A percentile compares a stretch with the other conserved stretches of the same genome.
Conservation (phyloP, 2,888 invertebrate species). For the Platynereis dumerilii region DNA sequence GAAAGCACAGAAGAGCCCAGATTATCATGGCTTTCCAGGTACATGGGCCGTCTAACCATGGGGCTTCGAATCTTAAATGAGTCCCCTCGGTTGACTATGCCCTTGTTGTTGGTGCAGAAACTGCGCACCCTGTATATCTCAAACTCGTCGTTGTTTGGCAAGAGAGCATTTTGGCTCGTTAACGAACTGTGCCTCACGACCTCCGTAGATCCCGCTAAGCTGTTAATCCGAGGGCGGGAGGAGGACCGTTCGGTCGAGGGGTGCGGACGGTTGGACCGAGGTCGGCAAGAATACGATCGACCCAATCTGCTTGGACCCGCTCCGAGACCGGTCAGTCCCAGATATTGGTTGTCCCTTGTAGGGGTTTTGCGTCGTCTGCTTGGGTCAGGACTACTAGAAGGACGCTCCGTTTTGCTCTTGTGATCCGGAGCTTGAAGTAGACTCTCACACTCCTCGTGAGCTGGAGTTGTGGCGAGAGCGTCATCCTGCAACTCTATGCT, state of each 20-base stretch:
- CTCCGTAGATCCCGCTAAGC: conserved; percentile 12
- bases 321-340: conserved; percentile 2
- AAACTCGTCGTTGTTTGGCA: conserved; percentile 28
- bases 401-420: not conserved
- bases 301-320: conserved; percentile 10
- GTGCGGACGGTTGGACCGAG: conserved; percentile 7
- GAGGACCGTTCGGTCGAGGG: conserved; percentile 3
- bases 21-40: not conserved
- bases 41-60: conserved; percentile 1
- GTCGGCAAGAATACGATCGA: conserved; percentile 18
- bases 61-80: conserved; percentile 73
- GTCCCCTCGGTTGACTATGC: conserved; percentile 91
- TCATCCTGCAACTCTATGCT: not conserved
- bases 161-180: conserved; percentile 8
- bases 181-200: conserved; percentile 18
- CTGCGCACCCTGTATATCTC: conserved; percentile 72
- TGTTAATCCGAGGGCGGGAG: conserved; percentile 11
- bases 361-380: not conserved
- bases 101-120: conserved; percentile 91
- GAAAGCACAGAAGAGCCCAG: not conserved
- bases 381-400: not conserved
- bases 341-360: not conserved
- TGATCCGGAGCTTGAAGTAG: not conserved
- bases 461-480: not conserved
- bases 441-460: conserved; percentile 1